Base-by-base conservation (phyloP, 2,888 invertebrate genomes). In the Itoplectis maculator region DNA sequence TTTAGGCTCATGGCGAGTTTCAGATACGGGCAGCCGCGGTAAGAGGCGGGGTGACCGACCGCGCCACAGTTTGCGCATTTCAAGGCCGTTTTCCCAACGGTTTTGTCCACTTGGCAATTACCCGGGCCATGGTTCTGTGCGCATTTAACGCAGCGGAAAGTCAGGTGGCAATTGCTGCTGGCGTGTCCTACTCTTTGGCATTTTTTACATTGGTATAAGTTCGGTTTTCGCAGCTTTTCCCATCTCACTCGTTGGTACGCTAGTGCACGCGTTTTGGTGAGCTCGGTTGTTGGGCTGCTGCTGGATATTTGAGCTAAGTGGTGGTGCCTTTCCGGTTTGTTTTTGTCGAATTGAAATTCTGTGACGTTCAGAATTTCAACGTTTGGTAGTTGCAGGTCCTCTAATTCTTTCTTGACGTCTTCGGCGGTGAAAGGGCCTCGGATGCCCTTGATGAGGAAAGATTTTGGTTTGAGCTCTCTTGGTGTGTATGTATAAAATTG, bases 81-180 rank as follows among this genome's bases (percentile, higher is more conserved):
- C 6, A 77, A 54, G 11, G 29, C 13, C n/a, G 54, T 59, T 61
- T 76, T 80, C 5, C 59, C 37, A 8, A 23, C 65, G 9, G 49
- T 40, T 0, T 35, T 15, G 2, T 23, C 42, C 0, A 79, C 51
- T 6, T 11, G 0, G 49, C 82, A 82, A 0, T 69, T 66, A 0
- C 51, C 66, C 23, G 70, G 75, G 2, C 40, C 72, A 23, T 82
- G 76, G 9, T 42, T 13, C n/a, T 59, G 35, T 5, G 59, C 47
- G 49, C 77, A 83, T 69, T 83, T 83, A 0, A 83, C 83, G 29
- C 79, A 83, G 23, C 77, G 11, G 35, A 59, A 80, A 13, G 40
- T 56, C 0, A 80, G 15, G 0, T 66, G 15, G 15, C 77, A 83
- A n/a, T 72, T 80, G 11, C 7, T 51, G 7, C 18, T 15, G 15